Percentiles rank a stretch among this genome's conserved stretches.
These are phyloP conservation scores for Limonius californicus DNA, from an alignment of 1,140 invertebrate genomes.

Conservation along the genomic window DNA sequence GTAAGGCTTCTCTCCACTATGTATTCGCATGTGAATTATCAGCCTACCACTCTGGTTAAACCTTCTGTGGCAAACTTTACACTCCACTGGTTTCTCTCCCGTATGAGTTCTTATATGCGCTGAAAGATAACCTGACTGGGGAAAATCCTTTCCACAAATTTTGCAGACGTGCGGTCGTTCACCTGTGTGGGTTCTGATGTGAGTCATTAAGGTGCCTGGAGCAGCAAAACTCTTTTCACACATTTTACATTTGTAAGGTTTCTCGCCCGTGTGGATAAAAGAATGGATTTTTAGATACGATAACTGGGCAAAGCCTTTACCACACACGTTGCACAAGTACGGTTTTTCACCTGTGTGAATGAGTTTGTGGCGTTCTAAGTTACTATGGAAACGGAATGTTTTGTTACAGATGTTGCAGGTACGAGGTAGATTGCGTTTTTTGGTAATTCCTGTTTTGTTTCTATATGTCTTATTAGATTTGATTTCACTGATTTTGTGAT, in stretches of 20 bases:
- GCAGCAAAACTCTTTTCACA: constrained; percentile 29
- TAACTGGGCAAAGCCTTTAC: constrained; percentile 64
- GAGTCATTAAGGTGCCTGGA: constrained; percentile 33
- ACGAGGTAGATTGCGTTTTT: constrained; percentile 21
- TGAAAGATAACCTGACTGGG: constrained; percentile 43
- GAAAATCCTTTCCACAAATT: constrained; percentile 35
- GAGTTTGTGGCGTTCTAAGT: constrained; percentile 56
- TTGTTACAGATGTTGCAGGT: constrained; percentile 35
- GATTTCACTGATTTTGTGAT: background rate
- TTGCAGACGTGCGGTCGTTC: constrained; percentile 52
- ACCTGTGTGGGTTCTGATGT: constrained; percentile 40
- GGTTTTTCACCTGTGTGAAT: constrained; percentile 70
- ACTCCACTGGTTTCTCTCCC: constrained; percentile 51
- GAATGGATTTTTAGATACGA: constrained; percentile 60
- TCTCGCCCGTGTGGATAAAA: constrained; percentile 23
- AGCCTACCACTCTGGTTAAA: constrained; percentile 48
- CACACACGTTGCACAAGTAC: constrained; percentile 71
- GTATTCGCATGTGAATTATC: constrained; percentile 46
- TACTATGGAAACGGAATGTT: constrained; percentile 32
- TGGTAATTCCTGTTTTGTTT: constrained; percentile 21
- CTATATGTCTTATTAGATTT: background rate
- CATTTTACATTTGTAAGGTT: constrained; percentile 20
- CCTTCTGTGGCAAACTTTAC: constrained; percentile 53
- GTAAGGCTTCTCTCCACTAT: constrained; percentile 44
- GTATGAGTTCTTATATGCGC: constrained; percentile 51